Evolutionary conservation across 2,113 vertebrate genomes (phyloP), one percentile per base, ranked within the genome.

Genomic region (Calyptomena viridis): DNA sequence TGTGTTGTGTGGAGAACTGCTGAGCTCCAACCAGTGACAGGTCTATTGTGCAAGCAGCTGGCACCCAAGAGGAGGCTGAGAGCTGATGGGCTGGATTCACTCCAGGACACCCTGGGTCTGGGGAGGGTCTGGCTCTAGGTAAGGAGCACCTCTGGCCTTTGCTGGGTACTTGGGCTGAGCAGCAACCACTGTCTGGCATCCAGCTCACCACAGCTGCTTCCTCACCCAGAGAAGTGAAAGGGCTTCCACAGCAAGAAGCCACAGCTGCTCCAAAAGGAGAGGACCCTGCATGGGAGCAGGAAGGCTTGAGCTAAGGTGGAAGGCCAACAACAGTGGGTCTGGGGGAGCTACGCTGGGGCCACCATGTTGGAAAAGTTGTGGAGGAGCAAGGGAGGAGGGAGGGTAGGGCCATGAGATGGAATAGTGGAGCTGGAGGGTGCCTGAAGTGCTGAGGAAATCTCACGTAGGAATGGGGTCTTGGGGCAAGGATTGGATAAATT

Each of bases 51-150:
- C 4, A 0, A 2, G 35, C 37, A 40, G 28, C 71, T 46, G 35
- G 33, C 20, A 46, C 17, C 33, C 0, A 1, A 80, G 52, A 8
- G 4, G 6, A 68, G 25, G 30, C 39, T 0, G 0, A 56, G 35
- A 42, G 8, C 33, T 52, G 22, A 0, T 10, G 25, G 24, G 20
- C 33, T 0, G 0, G 33, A 35, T 55, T 50, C 8, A 12, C 35
- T 7, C 16, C 2, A 2, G 50, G 20, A 44, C 71, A 1, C 4
- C 10, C 18, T 0, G 1, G 33, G 12, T 33, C 20, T 42, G 53
- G 17, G 31, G 23, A 44, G 8, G 0, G n/a, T n/a, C n/a, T n/a
- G n/a, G 0, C 13, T 24, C 19, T 47, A 37, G 7, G 11, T 53
- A 11, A 37, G 55, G 30, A 53, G 19, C 1, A 0, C 7, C 22